phyloP scores from a whole-genome alignment of 2,888 invertebrate species.

The Acrobasis consociella region DNA sequence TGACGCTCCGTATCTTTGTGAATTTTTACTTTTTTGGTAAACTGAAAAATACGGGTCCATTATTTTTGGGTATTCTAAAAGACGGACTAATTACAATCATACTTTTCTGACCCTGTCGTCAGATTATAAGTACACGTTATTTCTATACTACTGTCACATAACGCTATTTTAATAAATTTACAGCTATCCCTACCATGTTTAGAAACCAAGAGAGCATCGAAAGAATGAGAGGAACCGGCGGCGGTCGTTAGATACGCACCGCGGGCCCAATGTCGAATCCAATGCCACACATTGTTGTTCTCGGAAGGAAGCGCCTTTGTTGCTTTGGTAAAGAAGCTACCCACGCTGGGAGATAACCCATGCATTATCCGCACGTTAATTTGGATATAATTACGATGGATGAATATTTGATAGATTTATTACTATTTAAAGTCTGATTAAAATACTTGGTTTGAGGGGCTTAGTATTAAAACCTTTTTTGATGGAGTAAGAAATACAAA shows the following conservation, averaged over 20 bases:
- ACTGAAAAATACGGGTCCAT: too few species aligned
- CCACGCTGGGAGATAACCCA: conserved; percentile 31
- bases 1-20: too few species aligned
- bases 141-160: background rate
- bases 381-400: conserved; percentile 13
- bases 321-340: conserved; percentile 51
- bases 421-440: background rate
- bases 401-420: background rate
- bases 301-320: conserved; percentile 78
- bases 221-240: conserved; percentile 77
- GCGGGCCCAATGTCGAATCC: conserved; percentile 73
- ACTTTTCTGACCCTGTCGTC: too few species aligned
- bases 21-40: too few species aligned
- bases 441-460: too few species aligned
- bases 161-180: background rate
- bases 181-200: background rate
- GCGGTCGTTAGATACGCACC: conserved; percentile 72
- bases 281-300: conserved; percentile 77
- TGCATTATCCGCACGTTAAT: conserved; percentile 6
- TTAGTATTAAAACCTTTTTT: too few species aligned
- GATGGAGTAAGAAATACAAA: too few species aligned
- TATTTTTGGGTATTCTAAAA: too few species aligned
- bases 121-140: too few species aligned
- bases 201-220: conserved; percentile 41
- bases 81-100: too few species aligned